These are phyloP conservation scores for Tadarida brasiliensis DNA, from an alignment of 2,797 vertebrate species.

Conservation along the genomic window DNA sequence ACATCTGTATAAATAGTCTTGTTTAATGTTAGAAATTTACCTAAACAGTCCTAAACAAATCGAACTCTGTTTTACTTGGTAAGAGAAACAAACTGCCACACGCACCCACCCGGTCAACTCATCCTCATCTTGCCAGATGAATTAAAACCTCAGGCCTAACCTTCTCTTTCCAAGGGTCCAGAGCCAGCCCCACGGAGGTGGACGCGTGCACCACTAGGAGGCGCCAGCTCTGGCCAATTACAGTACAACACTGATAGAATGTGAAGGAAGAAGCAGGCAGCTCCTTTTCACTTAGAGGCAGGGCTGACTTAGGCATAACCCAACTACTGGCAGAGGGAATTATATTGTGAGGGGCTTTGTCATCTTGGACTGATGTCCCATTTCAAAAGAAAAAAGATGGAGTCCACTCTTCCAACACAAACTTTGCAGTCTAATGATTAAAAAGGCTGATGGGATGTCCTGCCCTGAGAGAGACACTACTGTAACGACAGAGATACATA, in stretches of 20 bases:
- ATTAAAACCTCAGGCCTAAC: background rate
- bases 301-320: constrained; percentile 40
- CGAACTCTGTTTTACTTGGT: background rate
- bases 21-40: constrained; percentile 24
- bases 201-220: background rate
- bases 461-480: background rate
- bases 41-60: background rate
- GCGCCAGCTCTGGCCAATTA: background rate
- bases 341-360: background rate
- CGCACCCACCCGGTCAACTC: background rate
- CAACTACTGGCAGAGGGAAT: background rate
- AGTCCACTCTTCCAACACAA: background rate
- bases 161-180: background rate
- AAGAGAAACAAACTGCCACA: background rate
- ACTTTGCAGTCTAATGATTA: background rate
- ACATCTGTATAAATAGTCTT: background rate
- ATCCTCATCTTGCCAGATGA: background rate
- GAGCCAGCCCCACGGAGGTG: background rate
- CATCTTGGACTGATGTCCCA: background rate
- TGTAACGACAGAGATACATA: background rate
- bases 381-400: background rate
- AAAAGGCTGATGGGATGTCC: background rate
- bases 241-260: background rate
- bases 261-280: background rate
- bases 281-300: constrained; percentile 19